Evolutionary conservation across 2,888 invertebrate species (phyloP).

Genomic region (Cerceris rybyensis): DNA sequence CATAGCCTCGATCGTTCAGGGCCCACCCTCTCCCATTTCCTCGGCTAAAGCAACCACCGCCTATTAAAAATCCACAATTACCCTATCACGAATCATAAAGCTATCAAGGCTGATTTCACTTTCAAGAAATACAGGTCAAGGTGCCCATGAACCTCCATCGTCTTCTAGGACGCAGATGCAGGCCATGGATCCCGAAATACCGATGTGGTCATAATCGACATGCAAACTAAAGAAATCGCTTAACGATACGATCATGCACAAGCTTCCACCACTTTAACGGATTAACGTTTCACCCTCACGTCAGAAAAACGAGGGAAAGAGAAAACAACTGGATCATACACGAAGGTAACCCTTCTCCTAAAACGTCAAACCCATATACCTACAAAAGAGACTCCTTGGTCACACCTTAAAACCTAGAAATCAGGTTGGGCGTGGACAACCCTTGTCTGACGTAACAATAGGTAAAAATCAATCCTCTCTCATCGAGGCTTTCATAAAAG

Average conservation of each 20-base stretch:
- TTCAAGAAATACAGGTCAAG: constrained; percentile 33
- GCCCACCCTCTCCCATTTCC: no score
- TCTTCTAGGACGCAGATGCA: not conserved
- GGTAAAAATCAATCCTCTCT: constrained; percentile 36
- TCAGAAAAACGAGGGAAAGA: constrained; percentile 53
- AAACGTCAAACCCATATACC: constrained; percentile 36
- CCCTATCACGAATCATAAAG: constrained; percentile 2
- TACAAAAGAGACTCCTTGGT: constrained; percentile 51
- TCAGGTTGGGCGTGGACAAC: constrained; percentile 64
- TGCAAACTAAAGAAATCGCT: constrained; percentile 21
- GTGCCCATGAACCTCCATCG: not conserved
- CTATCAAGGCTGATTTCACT: constrained; percentile 17
- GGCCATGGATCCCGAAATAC: constrained; percentile 13
- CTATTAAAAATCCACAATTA: not conserved
- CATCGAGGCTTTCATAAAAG: constrained; percentile 41
- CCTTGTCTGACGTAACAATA: constrained; percentile 47
- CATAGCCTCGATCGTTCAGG: no score
- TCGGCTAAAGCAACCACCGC: no score
- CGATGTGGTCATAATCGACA: constrained; percentile 40
- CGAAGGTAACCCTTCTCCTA: constrained; percentile 21
- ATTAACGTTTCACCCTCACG: constrained; percentile 63
- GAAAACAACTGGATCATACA: constrained; percentile 58
- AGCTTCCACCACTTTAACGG: constrained; percentile 58
- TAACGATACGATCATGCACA: constrained; percentile 44
- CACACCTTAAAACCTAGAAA: constrained; percentile 72